Conservation (phyloP, 2,113 vertebrate species). For the Caloenas nicobarica region DNA sequence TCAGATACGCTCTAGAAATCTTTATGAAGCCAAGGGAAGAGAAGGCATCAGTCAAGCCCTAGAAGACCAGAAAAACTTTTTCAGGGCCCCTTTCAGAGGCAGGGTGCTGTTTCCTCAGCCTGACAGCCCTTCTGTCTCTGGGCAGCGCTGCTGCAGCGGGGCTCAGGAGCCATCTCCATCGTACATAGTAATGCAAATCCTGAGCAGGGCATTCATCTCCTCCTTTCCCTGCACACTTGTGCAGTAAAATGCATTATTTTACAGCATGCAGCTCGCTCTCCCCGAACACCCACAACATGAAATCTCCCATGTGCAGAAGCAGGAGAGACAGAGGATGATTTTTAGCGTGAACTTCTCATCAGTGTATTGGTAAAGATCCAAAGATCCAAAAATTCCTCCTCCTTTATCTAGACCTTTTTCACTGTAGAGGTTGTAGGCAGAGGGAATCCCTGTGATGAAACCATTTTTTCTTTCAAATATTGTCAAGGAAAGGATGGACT, state of each 20-base stretch:
- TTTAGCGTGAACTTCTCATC: background rate
- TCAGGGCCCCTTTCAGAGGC: background rate
- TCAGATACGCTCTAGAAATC: background rate
- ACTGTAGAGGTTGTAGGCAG: background rate
- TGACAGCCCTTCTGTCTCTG: background rate
- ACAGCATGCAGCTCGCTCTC: background rate
- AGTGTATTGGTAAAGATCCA: background rate
- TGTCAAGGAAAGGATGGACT: background rate
- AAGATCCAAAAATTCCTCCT: background rate
- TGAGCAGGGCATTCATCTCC: background rate
- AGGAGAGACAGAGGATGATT: background rate
- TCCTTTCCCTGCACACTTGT: background rate
- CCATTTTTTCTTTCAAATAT: background rate
- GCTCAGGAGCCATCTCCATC: background rate
- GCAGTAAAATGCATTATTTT: background rate
- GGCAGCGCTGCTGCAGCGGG: background rate
- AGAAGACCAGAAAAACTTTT: background rate
- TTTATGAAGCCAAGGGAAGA: background rate
- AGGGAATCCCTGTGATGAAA: background rate
- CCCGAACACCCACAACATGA: background rate
- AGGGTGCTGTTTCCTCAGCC: background rate
- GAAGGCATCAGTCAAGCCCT: background rate
- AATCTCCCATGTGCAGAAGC: background rate
- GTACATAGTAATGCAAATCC: background rate
- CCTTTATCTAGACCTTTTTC: background rate